Conservation (phyloP, 2,888 invertebrate species). For the Mythimna pallens region DNA sequence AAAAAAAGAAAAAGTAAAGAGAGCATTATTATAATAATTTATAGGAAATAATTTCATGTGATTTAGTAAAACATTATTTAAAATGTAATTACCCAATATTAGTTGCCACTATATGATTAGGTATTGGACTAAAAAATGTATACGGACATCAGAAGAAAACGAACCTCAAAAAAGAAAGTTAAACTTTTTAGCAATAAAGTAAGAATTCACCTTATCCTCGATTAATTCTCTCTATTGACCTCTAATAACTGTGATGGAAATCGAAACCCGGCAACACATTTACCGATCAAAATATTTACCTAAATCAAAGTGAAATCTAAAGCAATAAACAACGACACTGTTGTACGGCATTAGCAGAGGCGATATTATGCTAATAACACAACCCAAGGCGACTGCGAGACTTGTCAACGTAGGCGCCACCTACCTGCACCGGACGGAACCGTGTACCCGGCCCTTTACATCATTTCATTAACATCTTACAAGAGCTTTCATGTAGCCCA, state of each 20-base stretch:
- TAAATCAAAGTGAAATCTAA: constrained; percentile 57
- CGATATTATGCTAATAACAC: constrained; percentile 67
- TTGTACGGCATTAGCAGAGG: constrained; percentile 50
- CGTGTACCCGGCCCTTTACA: constrained; percentile 71
- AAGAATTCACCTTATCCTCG: constrained; percentile 11
- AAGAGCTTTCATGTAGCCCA: constrained; percentile 71
- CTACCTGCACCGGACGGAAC: constrained; percentile 76
- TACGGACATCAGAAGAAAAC: too few species aligned
- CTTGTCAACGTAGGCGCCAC: constrained; percentile 75
- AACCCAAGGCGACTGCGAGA: constrained; percentile 59
- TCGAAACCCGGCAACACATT: constrained; percentile 24
- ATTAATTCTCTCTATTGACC: constrained; percentile 13
- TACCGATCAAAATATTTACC: constrained; percentile 49
- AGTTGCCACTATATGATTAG: too few species aligned
- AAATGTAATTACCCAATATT: too few species aligned
- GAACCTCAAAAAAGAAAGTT: not conserved
- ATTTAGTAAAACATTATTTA: too few species aligned
- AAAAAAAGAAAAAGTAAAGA: too few species aligned
- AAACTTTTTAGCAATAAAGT: constrained; percentile 5
- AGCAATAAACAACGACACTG: constrained; percentile 52
- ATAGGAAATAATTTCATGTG: too few species aligned
- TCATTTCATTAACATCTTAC: constrained; percentile 76
- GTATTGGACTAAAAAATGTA: not conserved
- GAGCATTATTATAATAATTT: too few species aligned
- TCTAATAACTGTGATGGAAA: constrained; percentile 18